Evolutionary conservation across 2,113 vertebrate genomes (phyloP).

Genomic region (Lasiurus cinereus): DNA sequence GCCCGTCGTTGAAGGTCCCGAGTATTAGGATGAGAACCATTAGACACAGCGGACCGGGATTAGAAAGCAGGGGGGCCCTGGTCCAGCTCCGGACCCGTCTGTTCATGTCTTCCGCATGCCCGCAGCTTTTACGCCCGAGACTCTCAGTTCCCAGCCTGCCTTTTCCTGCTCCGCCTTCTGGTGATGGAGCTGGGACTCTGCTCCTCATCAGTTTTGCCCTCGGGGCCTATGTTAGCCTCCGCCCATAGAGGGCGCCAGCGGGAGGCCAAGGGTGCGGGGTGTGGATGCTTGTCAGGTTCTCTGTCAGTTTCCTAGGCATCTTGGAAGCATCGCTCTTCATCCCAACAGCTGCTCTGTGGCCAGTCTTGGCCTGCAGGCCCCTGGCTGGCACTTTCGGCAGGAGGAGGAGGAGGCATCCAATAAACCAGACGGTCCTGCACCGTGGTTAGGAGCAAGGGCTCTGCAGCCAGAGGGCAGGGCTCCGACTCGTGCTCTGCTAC

Average conservation of each 20-base stretch:
- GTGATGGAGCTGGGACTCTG: background rate
- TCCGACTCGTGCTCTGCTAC: no score
- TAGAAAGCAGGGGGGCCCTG: background rate
- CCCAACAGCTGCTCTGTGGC: no score
- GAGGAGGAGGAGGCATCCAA: no score
- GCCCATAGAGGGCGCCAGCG: background rate
- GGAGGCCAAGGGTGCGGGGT: background rate
- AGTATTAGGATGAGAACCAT: background rate
- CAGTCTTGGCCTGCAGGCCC: no score
- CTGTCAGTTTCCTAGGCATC: background rate
- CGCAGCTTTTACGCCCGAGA: background rate
- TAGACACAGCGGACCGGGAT: background rate
- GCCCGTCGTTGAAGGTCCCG: background rate
- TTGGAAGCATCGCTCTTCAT: accelerated
- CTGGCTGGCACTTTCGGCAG: no score
- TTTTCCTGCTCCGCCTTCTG: background rate
- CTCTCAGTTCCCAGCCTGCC: background rate
- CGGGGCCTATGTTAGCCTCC: background rate
- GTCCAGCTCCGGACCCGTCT: background rate
- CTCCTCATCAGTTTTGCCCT: accelerated
- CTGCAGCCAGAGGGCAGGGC: no score
- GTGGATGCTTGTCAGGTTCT: no score
- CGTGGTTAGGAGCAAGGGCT: no score
- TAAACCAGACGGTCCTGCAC: no score
- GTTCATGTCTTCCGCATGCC: background rate